Percentiles rank a stretch among this genome's conserved stretches.
Conservation (phyloP, 2,888 invertebrate genomes). For the Hermaeophaga mercurialis region DNA sequence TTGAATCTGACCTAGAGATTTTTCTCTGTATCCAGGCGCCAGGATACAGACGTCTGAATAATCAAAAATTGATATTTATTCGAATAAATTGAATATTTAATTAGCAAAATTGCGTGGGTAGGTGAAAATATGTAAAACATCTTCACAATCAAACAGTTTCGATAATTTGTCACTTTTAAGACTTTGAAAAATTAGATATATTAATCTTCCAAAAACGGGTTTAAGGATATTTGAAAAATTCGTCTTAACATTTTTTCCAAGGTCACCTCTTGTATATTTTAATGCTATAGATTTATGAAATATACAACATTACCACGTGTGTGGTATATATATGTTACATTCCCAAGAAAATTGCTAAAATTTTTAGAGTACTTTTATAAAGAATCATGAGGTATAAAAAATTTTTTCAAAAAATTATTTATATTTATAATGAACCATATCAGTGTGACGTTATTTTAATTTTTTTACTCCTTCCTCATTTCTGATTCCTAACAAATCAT, state of each 20-base stretch:
- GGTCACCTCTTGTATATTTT: neutral
- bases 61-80: constrained; percentile 22
- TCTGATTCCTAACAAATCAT: too few relatives aligned
- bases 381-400: too few relatives aligned
- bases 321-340: too few relatives aligned
- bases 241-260: constrained; percentile 8
- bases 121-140: constrained; percentile 12
- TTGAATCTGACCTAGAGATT: neutral
- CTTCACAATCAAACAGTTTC: constrained; percentile 10
- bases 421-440: too few relatives aligned
- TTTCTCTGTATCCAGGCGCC: constrained; percentile 18
- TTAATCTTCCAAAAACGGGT: constrained; percentile 11
- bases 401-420: too few relatives aligned
- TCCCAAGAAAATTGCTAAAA: neutral
- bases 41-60: constrained; percentile 18
- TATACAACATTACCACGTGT: neutral
- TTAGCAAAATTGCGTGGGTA: constrained; percentile 17
- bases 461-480: too few relatives aligned
- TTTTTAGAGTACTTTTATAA: neutral
- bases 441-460: too few relatives aligned
- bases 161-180: constrained; percentile 18
- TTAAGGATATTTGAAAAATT: constrained; percentile 6
- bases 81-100: constrained; percentile 25
- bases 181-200: constrained; percentile 15
- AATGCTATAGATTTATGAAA: too few relatives aligned